phyloP scores from a whole-genome alignment of 2,888 invertebrate species.

The Poecilobothrus nobilitatus region DNA sequence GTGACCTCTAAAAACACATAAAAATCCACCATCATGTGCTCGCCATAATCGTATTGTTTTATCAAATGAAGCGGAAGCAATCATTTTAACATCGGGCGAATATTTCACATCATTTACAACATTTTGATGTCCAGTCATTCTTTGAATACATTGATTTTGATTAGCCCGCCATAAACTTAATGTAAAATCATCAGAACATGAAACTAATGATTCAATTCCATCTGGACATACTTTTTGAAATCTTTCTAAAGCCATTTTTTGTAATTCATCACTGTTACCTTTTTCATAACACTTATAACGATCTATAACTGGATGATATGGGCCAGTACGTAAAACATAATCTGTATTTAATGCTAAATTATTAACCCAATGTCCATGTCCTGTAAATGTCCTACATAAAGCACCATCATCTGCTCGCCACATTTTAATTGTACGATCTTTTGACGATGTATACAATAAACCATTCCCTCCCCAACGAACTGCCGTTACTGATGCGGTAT shows the following conservation, averaged over 20 bases:
- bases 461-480: slow-evolving; percentile 94
- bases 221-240: slow-evolving; percentile 58
- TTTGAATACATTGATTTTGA: slow-evolving; percentile 74
- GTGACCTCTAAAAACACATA: slow-evolving; percentile 87
- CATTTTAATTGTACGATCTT: slow-evolving; percentile 91
- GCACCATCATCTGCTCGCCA: slow-evolving; percentile 90
- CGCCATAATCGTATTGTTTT: slow-evolving; percentile 97
- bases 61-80: slow-evolving; percentile 98
- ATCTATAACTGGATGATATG: slow-evolving; percentile 70
- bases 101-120: slow-evolving; percentile 99
- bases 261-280: slow-evolving; percentile 33
- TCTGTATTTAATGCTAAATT: slow-evolving; percentile 92
- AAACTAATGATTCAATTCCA: slow-evolving; percentile 73
- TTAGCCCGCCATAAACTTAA: slow-evolving; percentile 92
- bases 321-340: slow-evolving; percentile 87
- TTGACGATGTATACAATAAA: slow-evolving; percentile 89
- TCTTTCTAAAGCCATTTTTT: slow-evolving; percentile 56
- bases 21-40: slow-evolving; percentile 77
- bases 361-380: slow-evolving; percentile 99
- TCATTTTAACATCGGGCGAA: slow-evolving; percentile 83
- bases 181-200: slow-evolving; percentile 98
- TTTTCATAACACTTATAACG: slow-evolving; percentile 38
- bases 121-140: slow-evolving; percentile 98
- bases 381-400: slow-evolving; percentile 80
- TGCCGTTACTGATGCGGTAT: slow-evolving; percentile 83